Percentiles rank a stretch among this genome's conserved stretches.
Conservation (phyloP, 2,797 vertebrate species). For the Esox masquinongy region DNA sequence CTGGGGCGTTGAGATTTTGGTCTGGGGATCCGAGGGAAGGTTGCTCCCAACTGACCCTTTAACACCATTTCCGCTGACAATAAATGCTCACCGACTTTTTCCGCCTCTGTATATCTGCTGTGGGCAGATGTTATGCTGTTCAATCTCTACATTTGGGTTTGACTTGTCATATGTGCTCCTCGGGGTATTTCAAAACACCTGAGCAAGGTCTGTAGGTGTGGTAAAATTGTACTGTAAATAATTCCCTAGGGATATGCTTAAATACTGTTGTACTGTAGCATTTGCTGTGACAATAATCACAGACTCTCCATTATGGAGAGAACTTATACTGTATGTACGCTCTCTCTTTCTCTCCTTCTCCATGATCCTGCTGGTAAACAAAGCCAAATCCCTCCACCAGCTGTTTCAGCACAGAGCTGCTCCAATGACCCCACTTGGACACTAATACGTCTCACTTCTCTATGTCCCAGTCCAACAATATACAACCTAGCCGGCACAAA, state of each 20-base stretch:
- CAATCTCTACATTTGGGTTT: constrained; percentile 16
- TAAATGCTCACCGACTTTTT: constrained; percentile 53
- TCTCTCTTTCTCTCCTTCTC: constrained; percentile 9
- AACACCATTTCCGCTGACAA: constrained; percentile 34
- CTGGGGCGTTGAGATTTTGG: too few relatives aligned
- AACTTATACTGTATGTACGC: background rate
- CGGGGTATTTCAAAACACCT: constrained; percentile 19
- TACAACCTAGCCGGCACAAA: background rate
- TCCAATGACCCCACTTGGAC: constrained; percentile 56
- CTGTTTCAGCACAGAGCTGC: constrained; percentile 47
- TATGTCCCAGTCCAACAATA: constrained; percentile 44
- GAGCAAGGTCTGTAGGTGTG: constrained; percentile 11
- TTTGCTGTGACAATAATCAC: background rate
- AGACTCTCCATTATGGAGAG: background rate
- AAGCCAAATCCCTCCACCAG: constrained; percentile 57
- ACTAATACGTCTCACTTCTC: constrained; percentile 39
- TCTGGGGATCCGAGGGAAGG: too few relatives aligned
- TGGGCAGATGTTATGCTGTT: constrained; percentile 31
- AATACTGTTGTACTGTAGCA: background rate
- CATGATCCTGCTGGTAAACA: constrained; percentile 54
- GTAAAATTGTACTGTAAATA: background rate
- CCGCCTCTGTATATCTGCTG: constrained; percentile 35
- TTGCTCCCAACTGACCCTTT: too few relatives aligned
- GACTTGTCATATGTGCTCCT: constrained; percentile 27
- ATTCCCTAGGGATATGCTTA: background rate